phyloP scores from a whole-genome alignment of 2,113 vertebrate species.

The Dipodomys merriami region DNA sequence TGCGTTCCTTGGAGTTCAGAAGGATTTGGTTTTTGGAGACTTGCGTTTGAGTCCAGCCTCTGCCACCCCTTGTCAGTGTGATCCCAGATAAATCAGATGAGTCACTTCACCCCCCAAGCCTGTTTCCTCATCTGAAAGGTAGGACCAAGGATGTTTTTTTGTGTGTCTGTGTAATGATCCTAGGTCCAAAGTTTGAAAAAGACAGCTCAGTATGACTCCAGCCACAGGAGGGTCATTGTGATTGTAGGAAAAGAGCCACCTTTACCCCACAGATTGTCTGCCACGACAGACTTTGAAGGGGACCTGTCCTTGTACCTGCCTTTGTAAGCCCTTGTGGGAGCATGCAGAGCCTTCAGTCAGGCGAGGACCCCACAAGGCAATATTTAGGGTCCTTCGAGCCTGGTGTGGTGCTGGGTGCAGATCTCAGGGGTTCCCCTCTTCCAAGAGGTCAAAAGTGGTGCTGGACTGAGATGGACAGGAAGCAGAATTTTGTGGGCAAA shows the following conservation, averaged over 20 bases:
- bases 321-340: slow-evolving; percentile 38
- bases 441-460: neutral
- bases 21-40: neutral
- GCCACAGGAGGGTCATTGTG: neutral
- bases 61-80: neutral
- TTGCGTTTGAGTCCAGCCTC: neutral
- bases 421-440: slow-evolving; percentile 27
- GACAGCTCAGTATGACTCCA: neutral
- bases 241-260: neutral
- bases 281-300: slow-evolving; percentile 76
- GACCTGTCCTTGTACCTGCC: slow-evolving; percentile 9
- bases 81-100: neutral
- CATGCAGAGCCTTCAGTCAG: neutral
- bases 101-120: neutral
- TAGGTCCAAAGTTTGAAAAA: neutral
- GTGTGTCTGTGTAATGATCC: neutral
- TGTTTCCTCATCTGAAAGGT: neutral
- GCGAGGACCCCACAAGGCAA: slow-evolving; percentile 20
- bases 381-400: slow-evolving; percentile 16
- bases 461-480: neutral
- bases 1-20: neutral
- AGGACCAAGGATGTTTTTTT: neutral
- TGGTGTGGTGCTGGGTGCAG: slow-evolving; percentile 61
- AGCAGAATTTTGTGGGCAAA: neutral
- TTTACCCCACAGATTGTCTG: slow-evolving; percentile 66